A percentile compares a stretch with the other conserved stretches of the same genome.
Evolutionary conservation across 2,797 vertebrate genomes (phyloP).

Genomic region (Sternotherus odoratus): DNA sequence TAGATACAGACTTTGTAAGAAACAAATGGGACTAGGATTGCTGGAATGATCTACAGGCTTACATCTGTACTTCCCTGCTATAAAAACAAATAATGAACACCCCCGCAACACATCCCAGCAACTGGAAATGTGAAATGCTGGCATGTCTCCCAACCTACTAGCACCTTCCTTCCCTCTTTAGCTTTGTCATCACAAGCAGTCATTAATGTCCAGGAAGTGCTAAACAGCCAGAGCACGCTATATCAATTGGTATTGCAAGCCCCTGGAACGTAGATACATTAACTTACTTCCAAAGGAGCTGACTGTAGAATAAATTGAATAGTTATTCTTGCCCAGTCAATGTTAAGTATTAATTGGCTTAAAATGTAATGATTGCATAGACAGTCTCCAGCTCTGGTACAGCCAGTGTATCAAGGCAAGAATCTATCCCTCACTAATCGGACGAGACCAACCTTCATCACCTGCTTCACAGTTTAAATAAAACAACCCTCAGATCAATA

Average conservation of each 20-base stretch:
- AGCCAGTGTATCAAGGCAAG: background rate
- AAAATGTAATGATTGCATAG: background rate
- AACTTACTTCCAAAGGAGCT: constrained; percentile 11
- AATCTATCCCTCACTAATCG: background rate
- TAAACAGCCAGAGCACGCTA: background rate
- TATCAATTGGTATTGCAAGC: background rate
- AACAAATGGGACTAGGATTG: background rate
- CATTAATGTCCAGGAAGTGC: background rate
- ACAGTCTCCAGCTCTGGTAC: background rate
- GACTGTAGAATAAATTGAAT: background rate
- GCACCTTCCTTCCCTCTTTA: background rate
- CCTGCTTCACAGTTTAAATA: background rate
- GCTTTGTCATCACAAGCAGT: background rate
- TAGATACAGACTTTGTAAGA: background rate
- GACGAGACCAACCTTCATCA: fast-evolving
- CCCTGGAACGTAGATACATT: fast-evolving
- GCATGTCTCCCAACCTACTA: background rate
- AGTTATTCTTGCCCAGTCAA: background rate
- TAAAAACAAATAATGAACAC: background rate
- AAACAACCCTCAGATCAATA: background rate
- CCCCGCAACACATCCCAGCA: background rate
- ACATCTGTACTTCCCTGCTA: background rate
- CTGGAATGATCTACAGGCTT: background rate
- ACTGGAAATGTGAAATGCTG: background rate
- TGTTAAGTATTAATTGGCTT: background rate